Evolutionary conservation across 1,140 invertebrate species (phyloP), one percentile per base, ranked within the genome.

Genomic region (Teleogryllus occipitalis): DNA sequence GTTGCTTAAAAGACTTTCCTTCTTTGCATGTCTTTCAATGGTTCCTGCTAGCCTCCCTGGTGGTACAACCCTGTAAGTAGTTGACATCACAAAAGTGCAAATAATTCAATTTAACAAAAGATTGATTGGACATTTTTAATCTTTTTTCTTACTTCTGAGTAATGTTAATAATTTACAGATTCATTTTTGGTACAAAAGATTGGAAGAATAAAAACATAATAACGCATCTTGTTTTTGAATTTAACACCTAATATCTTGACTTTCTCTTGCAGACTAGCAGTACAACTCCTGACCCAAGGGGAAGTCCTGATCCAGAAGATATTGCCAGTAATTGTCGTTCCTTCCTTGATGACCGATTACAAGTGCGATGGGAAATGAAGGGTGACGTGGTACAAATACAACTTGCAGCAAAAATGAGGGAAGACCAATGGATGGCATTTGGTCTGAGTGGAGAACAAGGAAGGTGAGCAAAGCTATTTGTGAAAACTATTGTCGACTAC

Each of bases 11-110:
- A 18, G 47, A 80, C 65, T 65, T 75, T 47, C 72, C 21, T 77
- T 80, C 79, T 78, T 81, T 76, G 47, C 79, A 80, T 75, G 77
- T 48, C 27, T 74, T 79, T 49, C 73, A 21, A 77, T 81, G 76
- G 73, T 21, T 77, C 22, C 65, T 76, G 78, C 84, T 83, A 95
- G 94, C 94, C 94, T 85, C 90, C 92, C 83, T 95, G 94, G 94
- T 95, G 94, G 94, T 95, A 95, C 87, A 93, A 93, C 86, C 93
- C 94, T 86, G 94, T 95, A 90, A 95, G 93, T 93, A 89, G 82
- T 18, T 22, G 15, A 47, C 15, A 12, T 77, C 75, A 5, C 75
- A 27, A 39, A 39, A 75, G 74, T 39, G 3, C 8, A 75, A 75
- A 75, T 75, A 0, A 15, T 75, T n/a, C 74, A 75, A 7, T 75